Base-by-base conservation (phyloP, 2,888 invertebrate species). In the Andrena dorsata region DNA sequence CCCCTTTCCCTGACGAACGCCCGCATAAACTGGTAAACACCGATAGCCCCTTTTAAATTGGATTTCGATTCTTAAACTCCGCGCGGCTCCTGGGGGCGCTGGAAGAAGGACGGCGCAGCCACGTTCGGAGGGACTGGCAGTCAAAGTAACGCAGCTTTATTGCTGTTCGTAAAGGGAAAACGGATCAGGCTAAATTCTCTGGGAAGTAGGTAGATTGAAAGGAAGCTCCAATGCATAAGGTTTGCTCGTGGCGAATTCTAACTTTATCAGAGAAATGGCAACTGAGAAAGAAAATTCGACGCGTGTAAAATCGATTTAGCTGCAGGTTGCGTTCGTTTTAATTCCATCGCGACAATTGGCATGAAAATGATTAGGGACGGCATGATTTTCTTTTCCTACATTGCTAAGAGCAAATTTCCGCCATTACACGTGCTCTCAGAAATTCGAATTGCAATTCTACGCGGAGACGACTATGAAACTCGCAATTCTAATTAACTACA, bases 1-100 rank as follows among this genome's bases (percentile, higher is more conserved):
- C 64, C 68, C 64, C 72, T 72, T 69, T 76, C 70, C 28, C 53
- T 68, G 77, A 84, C 65, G 78, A 80, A 85, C 61, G 76, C 80
- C 61, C 77, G 71, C 69, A 76, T 76, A 85, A 85, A 74, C 80
- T 56, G 84, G 73, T 74, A 82, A 87, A 87, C 75, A 80, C 64
- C 81, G 68, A 77, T 71, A 70, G 73, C 69, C 64, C 63, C 74
- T 77, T 65, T 76, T 78, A 87, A 82, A 87, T 85, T 83, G 82
- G 83, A 85, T 87, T 66, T 63, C 73, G 69, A 76, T 85, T 85
- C 74, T 78, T 74, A 71, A 70, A 71, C 75, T 32, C 26, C 4
- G 20, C 49, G 8, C 7, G 2, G 32, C 20, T 63, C 56, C 23
- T 51, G 7, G 53, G 3, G 4, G 23, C 23, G 56, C 20, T 56